Evolutionary conservation across 2,113 vertebrate genomes (phyloP).

Genomic region (Hystrix cristata): DNA sequence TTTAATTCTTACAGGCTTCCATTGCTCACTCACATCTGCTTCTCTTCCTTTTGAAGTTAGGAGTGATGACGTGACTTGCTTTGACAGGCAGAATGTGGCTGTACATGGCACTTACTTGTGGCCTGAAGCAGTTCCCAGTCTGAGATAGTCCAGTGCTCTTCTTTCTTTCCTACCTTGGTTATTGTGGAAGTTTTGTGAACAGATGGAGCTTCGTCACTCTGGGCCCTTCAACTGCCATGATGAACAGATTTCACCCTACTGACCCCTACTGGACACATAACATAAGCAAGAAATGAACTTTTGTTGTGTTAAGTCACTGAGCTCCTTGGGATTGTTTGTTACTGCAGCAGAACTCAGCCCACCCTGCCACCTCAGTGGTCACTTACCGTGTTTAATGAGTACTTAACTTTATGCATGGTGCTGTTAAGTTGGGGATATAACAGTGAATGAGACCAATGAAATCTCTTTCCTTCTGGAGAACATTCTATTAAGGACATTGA

Average conservation of each 20-base stretch:
- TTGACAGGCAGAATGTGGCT: neutral
- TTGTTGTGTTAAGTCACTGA: conserved; percentile 46
- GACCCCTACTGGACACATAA: neutral
- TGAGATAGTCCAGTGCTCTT: neutral
- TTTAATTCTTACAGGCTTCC: conserved; percentile 26
- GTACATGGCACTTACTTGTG: neutral
- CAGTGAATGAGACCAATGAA: conserved; percentile 19
- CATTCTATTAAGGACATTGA: neutral
- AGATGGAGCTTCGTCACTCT: neutral
- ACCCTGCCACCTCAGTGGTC: neutral
- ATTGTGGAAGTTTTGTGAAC: conserved; percentile 56
- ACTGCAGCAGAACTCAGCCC: neutral
- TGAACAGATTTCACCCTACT: neutral
- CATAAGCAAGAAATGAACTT: conserved; percentile 41
- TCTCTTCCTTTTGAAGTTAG: neutral
- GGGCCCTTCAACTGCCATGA: neutral
- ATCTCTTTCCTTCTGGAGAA: neutral
- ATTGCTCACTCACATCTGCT: neutral
- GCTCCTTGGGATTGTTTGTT: conserved; percentile 49
- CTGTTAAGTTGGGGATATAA: conserved; percentile 25
- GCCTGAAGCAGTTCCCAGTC: neutral
- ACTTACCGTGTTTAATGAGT: conserved; percentile 5
- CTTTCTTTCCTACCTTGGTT: neutral
- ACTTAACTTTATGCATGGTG: neutral
- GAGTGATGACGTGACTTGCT: neutral